Percentiles rank a stretch among this genome's conserved stretches.
Conservation (phyloP, 2,888 invertebrate genomes). For the Tillus elongatus region DNA sequence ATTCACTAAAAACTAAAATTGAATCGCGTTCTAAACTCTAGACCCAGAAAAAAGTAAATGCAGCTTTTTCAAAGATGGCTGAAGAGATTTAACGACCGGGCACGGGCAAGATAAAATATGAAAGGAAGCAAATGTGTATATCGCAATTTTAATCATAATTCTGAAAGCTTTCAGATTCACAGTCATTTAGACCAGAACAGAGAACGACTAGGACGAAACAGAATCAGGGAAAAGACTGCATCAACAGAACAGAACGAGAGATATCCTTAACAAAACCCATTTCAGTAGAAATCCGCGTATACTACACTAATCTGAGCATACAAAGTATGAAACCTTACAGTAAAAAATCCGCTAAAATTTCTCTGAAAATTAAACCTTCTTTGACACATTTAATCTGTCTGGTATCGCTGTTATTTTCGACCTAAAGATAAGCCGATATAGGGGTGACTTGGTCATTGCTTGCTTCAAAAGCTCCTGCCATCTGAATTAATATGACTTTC, state of each 20-base stretch:
- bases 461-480: constrained; percentile 20
- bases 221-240: constrained; percentile 27
- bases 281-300: constrained; percentile 26
- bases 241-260: too few species aligned
- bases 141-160: constrained; percentile 37
- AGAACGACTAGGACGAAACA: too few species aligned
- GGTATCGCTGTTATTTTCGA: constrained; percentile 7
- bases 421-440: constrained; percentile 5
- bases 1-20: too few species aligned
- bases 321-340: constrained; percentile 37
- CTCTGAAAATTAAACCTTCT: constrained; percentile 43
- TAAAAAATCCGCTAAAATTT: constrained; percentile 43
- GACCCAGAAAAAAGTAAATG: too few species aligned
- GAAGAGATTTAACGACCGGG: too few species aligned
- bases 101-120: constrained; percentile 8
- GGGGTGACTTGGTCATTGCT: constrained; percentile 15
- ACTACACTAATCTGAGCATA: constrained; percentile 30
- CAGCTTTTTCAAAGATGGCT: too few species aligned
- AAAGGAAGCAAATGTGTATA: constrained; percentile 22
- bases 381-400: constrained; percentile 40
- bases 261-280: constrained; percentile 36
- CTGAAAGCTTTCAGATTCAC: constrained; percentile 31
- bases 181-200: constrained; percentile 39
- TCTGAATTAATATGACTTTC: constrained; percentile 23
- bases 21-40: too few species aligned